These are phyloP conservation scores for Eueremaeus valkanovi DNA, from an alignment of 2,888 invertebrate genomes.

Conservation along the genomic window DNA sequence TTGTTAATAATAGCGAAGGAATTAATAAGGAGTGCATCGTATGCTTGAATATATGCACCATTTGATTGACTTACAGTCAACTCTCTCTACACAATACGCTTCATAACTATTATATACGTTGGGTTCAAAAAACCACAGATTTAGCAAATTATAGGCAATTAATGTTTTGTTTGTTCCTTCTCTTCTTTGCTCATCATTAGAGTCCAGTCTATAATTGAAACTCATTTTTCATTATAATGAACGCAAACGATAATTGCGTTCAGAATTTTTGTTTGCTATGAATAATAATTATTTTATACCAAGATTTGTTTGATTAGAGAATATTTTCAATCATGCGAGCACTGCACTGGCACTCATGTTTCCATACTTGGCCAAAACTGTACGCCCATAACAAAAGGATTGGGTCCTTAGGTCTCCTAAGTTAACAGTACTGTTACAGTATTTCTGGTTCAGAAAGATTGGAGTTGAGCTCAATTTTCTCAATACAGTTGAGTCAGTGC, in stretches of 20 bases:
- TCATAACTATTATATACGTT: neutral
- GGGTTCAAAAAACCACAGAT: conserved; percentile 2
- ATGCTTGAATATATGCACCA: neutral
- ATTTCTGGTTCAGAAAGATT: neutral
- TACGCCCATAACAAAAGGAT: neutral
- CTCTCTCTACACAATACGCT: neutral
- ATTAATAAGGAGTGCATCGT: neutral
- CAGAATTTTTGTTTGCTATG: too few species aligned
- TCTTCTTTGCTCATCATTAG: neutral
- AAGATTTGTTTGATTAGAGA: neutral
- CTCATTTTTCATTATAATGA: neutral
- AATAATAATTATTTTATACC: neutral
- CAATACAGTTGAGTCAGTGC: too few species aligned
- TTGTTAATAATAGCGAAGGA: neutral
- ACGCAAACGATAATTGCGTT: neutral
- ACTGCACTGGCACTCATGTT: neutral
- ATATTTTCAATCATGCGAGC: neutral
- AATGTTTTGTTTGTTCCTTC: neutral
- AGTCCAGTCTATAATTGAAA: neutral
- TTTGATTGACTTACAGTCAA: neutral
- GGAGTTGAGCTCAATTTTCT: neutral
- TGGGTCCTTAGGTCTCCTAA: neutral
- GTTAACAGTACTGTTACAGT: neutral
- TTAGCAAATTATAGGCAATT: neutral
- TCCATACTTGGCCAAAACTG: neutral